A percentile compares a stretch with the other conserved stretches of the same genome.
phyloP scores from a whole-genome alignment of 2,797 vertebrate species.

The Melanotaenia pygmaea region DNA sequence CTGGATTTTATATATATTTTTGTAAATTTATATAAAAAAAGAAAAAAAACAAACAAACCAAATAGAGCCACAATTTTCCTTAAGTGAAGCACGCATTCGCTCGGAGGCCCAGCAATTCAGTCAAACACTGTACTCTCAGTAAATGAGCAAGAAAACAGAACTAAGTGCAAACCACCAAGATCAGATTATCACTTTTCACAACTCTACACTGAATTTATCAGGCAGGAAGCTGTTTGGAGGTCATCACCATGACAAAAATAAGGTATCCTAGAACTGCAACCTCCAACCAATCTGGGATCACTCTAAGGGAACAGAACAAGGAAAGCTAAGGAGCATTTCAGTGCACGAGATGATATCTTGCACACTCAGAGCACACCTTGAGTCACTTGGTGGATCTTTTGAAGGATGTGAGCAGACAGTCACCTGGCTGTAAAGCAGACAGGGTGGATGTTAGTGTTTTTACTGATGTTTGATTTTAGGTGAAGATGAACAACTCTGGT shows the following conservation, averaged over 20 bases:
- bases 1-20: constrained; percentile 7
- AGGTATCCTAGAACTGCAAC: constrained; percentile 43
- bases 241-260: constrained; percentile 54
- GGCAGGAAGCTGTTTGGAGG: constrained; percentile 51
- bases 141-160: constrained; percentile 45
- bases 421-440: constrained; percentile 58
- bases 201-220: constrained; percentile 47
- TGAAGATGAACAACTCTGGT: constrained; percentile 65
- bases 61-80: constrained; percentile 36
- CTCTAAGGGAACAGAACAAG: constrained; percentile 33
- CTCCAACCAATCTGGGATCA: constrained; percentile 45
- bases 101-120: constrained; percentile 39
- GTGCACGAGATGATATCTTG: constrained; percentile 25
- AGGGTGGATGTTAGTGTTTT: constrained; percentile 34
- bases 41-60: background rate
- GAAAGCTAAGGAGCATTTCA: constrained; percentile 16
- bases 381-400: constrained; percentile 45
- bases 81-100: constrained; percentile 46
- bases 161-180: constrained; percentile 60
- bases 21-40: constrained; percentile 9
- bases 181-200: constrained; percentile 58
- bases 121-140: constrained; percentile 44
- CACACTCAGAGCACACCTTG: constrained; percentile 40
- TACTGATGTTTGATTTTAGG: constrained; percentile 22
- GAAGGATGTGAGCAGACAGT: constrained; percentile 47